A percentile compares a stretch with the other conserved stretches of the same genome.
Evolutionary conservation across 1,140 invertebrate genomes (phyloP).

Genomic region (Drosophila murphyi): DNA sequence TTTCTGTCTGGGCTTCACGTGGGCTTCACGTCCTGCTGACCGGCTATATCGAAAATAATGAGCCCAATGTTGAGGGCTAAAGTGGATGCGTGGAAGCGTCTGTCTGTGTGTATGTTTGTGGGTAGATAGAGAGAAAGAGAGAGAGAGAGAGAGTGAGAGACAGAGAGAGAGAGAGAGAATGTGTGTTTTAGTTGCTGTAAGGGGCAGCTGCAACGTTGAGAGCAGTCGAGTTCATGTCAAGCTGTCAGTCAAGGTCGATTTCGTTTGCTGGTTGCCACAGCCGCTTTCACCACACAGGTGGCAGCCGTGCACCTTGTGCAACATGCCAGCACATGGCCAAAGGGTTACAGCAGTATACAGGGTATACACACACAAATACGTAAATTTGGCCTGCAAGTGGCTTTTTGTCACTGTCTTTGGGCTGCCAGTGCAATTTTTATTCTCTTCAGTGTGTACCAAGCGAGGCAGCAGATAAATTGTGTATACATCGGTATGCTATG

Average conservation of each 20-base stretch:
- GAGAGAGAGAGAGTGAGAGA: no score
- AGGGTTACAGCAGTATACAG: conserved; percentile 17
- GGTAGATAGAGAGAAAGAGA: background rate
- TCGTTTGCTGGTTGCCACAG: conserved; percentile 57
- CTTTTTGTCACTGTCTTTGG: conserved; percentile 78
- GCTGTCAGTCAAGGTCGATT: conserved; percentile 82
- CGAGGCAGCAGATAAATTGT: conserved; percentile 35
- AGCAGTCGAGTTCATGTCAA: conserved; percentile 79
- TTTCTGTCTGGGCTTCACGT: conserved; percentile 26
- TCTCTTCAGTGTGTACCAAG: conserved; percentile 34
- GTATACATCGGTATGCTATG: conserved; percentile 47
- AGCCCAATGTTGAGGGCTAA: conserved; percentile 59
- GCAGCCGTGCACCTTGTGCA: conserved; percentile 55
- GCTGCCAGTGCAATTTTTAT: conserved; percentile 77
- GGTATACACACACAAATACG: background rate
- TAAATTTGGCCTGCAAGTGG: conserved; percentile 59
- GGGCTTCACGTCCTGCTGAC: conserved; percentile 46
- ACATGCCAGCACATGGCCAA: conserved; percentile 39
- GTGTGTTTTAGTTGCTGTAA: conserved; percentile 1
- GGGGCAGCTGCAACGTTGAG: conserved; percentile 47
- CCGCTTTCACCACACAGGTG: conserved; percentile 22
- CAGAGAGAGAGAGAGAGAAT: background rate
- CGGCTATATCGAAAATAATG: conserved; percentile 81
- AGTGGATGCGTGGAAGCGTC: no score
- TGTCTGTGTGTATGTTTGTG: conserved; percentile 4